Conservation (phyloP, 2,888 invertebrate species). For the Tromatobia lineatoria region DNA sequence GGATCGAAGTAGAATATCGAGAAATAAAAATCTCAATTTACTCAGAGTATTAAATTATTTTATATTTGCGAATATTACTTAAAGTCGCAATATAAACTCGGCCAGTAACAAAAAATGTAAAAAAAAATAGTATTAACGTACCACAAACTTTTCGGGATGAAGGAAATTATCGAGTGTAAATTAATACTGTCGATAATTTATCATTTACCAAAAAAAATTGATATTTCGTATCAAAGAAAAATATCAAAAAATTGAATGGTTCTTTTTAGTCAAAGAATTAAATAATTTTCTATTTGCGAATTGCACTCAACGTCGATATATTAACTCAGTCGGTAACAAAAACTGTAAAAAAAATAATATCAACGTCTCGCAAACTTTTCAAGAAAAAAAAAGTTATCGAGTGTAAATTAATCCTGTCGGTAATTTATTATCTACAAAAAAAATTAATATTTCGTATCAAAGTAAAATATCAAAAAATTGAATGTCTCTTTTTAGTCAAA, state of each 20-base stretch:
- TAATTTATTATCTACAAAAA: background rate
- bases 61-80: background rate
- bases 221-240: background rate
- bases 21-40: background rate
- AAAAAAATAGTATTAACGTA: too few species aligned
- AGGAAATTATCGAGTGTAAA: too few species aligned
- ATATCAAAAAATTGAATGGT: background rate
- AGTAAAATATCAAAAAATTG: background rate
- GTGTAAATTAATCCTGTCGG: background rate
- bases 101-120: too few species aligned
- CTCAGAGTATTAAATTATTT: background rate
- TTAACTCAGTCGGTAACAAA: too few species aligned
- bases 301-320: too few species aligned
- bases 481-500: background rate
- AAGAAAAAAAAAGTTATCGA: too few species aligned
- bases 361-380: too few species aligned
- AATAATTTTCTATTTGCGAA: background rate
- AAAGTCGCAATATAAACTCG: too few species aligned
- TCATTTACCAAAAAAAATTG: background rate
- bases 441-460: background rate
- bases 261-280: background rate
- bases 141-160: too few species aligned
- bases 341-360: too few species aligned
- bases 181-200: background rate
- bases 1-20: background rate